Evolutionary conservation across 64 coral and sea anemone genomes (phyloP).

Genomic region (Anthopleura sola): DNA sequence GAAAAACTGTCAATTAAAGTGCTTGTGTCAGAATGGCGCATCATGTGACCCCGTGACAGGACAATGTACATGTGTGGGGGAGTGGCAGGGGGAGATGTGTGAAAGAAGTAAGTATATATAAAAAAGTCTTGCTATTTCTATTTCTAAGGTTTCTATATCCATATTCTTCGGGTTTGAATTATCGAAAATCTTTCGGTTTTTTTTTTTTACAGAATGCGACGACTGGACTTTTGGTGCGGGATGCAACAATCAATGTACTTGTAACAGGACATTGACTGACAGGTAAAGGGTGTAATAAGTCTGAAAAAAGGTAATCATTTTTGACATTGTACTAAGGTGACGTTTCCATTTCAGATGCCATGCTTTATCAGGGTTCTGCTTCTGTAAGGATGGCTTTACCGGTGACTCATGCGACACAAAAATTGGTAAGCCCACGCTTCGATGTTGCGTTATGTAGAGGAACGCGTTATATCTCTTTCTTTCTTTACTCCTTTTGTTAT

Average conservation of each 20-base stretch:
- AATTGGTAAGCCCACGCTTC: slow-evolving; percentile 8
- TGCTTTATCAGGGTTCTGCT: slow-evolving; percentile 51
- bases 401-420: slow-evolving; percentile 33
- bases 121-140: not conserved
- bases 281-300: not conserved
- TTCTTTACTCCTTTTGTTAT: not conserved
- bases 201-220: slow-evolving; percentile 46
- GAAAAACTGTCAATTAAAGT: slow-evolving; percentile 72
- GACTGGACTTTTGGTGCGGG: slow-evolving; percentile 58
- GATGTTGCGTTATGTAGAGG: too few species aligned
- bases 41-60: slow-evolving; percentile 82
- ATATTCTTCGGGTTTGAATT: not conserved
- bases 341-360: slow-evolving; percentile 46
- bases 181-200: not conserved
- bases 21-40: slow-evolving; percentile 66
- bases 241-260: slow-evolving; percentile 61
- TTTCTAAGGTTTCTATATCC: not conserved
- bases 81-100: slow-evolving; percentile 81
- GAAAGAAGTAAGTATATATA: slow-evolving; percentile 74
- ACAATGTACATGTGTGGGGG: slow-evolving; percentile 72
- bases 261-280: slow-evolving; percentile 70
- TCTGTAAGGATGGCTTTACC: slow-evolving; percentile 62
- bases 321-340: not conserved
- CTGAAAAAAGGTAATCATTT: not conserved
- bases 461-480: not conserved